These are phyloP conservation scores for Merops nubicus DNA, from an alignment of 2,113 vertebrate species.

Conservation along the genomic window DNA sequence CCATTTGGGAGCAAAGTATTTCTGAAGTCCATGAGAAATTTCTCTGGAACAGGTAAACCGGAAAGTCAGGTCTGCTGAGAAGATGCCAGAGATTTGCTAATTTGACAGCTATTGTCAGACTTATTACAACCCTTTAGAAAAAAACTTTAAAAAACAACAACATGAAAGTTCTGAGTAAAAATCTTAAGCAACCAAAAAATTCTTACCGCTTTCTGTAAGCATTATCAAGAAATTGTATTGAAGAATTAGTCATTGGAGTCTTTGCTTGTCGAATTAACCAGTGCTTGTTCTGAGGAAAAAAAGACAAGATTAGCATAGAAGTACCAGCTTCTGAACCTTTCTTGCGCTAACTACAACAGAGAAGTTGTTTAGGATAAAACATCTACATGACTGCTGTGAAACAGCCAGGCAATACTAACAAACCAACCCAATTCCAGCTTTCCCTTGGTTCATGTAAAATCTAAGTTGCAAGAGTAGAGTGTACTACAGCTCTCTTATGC, in stretches of 20 bases:
- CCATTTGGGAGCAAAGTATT: background rate
- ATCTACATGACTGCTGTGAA: background rate
- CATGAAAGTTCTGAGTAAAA: background rate
- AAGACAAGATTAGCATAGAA: background rate
- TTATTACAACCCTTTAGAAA: background rate
- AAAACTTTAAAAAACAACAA: background rate
- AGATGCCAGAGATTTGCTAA: background rate
- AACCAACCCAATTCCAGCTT: fast-evolving
- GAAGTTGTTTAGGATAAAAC: background rate
- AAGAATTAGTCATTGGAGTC: conserved; percentile 95
- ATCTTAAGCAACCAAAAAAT: background rate
- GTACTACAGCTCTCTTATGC: background rate
- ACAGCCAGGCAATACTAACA: background rate
- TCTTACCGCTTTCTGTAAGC: conserved; percentile 90
- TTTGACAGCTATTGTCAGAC: background rate
- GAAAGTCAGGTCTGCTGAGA: background rate
- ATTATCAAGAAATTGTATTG: conserved; percentile 89
- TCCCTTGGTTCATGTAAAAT: background rate
- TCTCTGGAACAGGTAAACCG: background rate
- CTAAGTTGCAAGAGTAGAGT: background rate
- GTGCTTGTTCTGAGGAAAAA: conserved; percentile 90
- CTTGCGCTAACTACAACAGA: background rate
- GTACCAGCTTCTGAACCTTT: background rate
- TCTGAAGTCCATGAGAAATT: background rate
- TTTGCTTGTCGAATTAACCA: conserved; percentile 98